Base-by-base conservation (phyloP, 2,888 invertebrate species). In the Microplitis manilae region DNA sequence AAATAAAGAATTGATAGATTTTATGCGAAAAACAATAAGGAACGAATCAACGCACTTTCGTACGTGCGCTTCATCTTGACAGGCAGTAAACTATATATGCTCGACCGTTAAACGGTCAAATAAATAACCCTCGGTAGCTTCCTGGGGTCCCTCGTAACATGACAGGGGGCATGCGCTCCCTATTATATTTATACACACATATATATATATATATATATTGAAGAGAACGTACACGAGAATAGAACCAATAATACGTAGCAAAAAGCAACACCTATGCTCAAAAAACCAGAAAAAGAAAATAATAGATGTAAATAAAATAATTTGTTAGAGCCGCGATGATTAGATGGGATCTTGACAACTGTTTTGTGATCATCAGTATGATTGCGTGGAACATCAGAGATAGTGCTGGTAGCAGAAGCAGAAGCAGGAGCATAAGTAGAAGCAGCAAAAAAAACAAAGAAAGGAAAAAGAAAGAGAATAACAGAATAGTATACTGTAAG, bases 21-120 rank as follows among this genome's bases (percentile, higher is more conserved):
- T 50, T 50, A 50, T 50, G 17, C 15, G 38, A 9, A 71, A 41
- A 50, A 68, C 20, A 38, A 73, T 39, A 41, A n/a, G 38, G 20
- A 68, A 17, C 67, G 20, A 15, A 59, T 17, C 15, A 70, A 50
- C 59, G 30, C 17, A 40, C 68, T 41, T 5, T 68, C 39, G 70
- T 70, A 60, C 70, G 13, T 30, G 70, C 50, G 70, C 70, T 8
- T 70, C 41, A 50, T 50, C 50, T 50, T 62, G 71, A 65, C 59
- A 68, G 59, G 73, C 74, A 73, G 76, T 81, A 83, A 81, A 80
- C 65, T 79, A 72, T 76, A 76, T 76, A 73, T 74, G 79, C 75
- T 68, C 61, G 80, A 77, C 82, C 80, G 82, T 83, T 83, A 80
- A 83, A 82, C 77, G 81, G 80, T 80, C 78, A 81, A 83, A 85